A percentile compares a stretch with the other conserved stretches of the same genome.
Evolutionary conservation across 2,113 vertebrate species (phyloP).

Genomic region (Lutjanus erythropterus): DNA sequence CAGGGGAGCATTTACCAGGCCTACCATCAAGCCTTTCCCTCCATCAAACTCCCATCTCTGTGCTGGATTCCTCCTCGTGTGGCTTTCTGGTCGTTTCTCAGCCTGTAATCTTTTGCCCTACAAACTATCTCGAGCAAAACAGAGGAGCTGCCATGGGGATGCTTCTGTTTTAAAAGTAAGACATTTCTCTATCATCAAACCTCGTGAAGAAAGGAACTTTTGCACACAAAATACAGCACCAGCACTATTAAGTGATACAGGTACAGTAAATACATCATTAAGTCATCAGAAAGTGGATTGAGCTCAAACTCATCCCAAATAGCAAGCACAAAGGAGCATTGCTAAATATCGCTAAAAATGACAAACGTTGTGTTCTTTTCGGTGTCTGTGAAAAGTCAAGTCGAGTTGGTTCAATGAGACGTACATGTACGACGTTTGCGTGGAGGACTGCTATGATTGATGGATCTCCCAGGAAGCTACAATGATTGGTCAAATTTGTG

Average conservation of each 20-base stretch:
- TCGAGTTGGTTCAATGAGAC: no score
- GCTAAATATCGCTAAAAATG: no score
- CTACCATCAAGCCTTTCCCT: constrained; percentile 39
- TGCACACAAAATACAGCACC: neutral
- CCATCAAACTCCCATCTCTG: constrained; percentile 36
- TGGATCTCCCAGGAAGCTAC: no score
- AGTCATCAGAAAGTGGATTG: no score
- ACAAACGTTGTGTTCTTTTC: no score
- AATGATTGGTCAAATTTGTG: no score
- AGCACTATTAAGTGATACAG: neutral
- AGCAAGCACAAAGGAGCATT: no score
- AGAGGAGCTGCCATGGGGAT: constrained; percentile 24
- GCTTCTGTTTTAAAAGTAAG: constrained; percentile 8
- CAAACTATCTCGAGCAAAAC: constrained; percentile 39
- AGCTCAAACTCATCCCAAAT: no score
- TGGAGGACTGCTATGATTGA: no score
- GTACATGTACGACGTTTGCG: no score
- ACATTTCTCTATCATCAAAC: neutral
- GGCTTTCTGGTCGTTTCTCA: constrained; percentile 41
- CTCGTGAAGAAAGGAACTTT: neutral
- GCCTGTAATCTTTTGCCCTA: constrained; percentile 53
- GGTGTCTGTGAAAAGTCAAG: no score
- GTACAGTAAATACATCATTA: neutral
- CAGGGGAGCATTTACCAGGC: constrained; percentile 59
- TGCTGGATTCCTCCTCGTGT: constrained; percentile 29